These are phyloP conservation scores for Tetrao urogallus DNA, from an alignment of 2,113 vertebrate species.

Conservation along the genomic window DNA sequence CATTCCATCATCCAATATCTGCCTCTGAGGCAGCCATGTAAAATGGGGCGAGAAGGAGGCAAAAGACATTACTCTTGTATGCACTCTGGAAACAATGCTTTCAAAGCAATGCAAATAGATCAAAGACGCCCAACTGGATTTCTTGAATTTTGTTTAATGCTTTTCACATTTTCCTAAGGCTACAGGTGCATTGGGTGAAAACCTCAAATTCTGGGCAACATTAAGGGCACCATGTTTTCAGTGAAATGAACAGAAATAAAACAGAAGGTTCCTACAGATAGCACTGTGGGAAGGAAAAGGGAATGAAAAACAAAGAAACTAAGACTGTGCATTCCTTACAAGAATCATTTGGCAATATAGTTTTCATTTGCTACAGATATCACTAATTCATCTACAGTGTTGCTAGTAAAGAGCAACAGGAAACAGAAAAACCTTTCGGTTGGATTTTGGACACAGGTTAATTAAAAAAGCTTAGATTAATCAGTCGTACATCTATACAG, in stretches of 20 bases:
- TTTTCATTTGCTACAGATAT: background rate
- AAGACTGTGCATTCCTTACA: background rate
- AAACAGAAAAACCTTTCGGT: background rate
- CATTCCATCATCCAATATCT: accelerated
- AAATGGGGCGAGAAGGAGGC: background rate
- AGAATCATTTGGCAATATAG: background rate
- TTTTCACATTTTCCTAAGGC: background rate
- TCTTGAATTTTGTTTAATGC: background rate
- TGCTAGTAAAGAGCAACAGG: background rate
- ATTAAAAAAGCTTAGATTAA: slow-evolving; percentile 3
- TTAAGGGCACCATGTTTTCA: background rate
- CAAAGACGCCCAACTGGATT: background rate
- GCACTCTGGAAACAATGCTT: background rate
- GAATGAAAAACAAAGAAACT: background rate
- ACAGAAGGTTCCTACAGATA: background rate
- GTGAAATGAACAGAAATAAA: background rate
- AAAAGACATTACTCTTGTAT: background rate
- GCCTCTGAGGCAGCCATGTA: background rate
- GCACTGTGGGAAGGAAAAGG: background rate
- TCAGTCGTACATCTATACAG: background rate
- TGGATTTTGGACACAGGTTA: background rate
- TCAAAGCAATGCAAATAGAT: background rate
- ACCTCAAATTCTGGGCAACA: background rate
- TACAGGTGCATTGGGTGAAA: background rate
- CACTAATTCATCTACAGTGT: background rate